phyloP scores from a whole-genome alignment of 2,888 invertebrate species.

The Gymnocheta viridis region DNA sequence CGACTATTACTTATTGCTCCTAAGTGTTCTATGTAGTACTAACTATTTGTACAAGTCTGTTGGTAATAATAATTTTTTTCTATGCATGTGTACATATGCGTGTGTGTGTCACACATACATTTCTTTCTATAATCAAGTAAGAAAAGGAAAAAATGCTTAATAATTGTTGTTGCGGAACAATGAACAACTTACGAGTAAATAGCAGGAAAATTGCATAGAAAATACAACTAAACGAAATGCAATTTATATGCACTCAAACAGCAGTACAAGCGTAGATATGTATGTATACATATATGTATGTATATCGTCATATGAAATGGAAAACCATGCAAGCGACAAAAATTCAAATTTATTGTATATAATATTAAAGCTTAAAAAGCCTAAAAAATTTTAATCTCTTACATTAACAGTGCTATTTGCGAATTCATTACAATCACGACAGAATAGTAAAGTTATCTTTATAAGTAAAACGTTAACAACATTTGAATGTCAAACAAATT shows the following conservation, averaged over 20 bases:
- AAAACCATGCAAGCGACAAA: no score
- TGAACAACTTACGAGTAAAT: constrained; percentile 56
- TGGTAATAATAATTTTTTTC: constrained; percentile 10
- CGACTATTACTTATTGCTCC: constrained; percentile 38
- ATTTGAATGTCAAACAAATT: no score
- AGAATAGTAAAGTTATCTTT: no score
- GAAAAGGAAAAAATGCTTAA: constrained; percentile 13
- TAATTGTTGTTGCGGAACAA: constrained; percentile 65
- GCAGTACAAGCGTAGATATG: constrained; percentile 18
- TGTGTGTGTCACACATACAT: constrained; percentile 1
- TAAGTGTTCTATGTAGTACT: neutral
- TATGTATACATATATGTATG: no score
- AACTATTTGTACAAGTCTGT: neutral
- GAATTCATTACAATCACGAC: no score
- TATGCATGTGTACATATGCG: no score
- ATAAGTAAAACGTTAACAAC: no score
- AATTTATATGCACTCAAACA: constrained; percentile 58
- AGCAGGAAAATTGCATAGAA: constrained; percentile 42
- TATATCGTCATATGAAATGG: no score
- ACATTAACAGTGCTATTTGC: no score
- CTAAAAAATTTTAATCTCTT: no score
- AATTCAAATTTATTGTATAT: no score
- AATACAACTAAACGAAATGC: constrained; percentile 54
- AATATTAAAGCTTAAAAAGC: no score
- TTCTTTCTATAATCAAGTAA: constrained; percentile 14